phyloP scores from a whole-genome alignment of 2,888 invertebrate species.

The Drosophila siamana region DNA sequence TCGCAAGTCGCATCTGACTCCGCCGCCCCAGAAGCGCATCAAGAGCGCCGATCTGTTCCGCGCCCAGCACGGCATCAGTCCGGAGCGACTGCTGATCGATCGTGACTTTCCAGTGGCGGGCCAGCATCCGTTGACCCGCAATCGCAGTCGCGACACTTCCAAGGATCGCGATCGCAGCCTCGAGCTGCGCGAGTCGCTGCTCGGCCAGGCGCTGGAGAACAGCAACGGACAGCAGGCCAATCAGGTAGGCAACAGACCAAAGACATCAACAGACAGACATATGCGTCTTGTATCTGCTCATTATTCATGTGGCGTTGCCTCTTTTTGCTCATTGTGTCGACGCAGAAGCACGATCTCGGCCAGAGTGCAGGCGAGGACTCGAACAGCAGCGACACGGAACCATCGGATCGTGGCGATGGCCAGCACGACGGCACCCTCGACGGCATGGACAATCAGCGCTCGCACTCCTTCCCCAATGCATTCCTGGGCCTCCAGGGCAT shows the following conservation, averaged over 20 bases:
- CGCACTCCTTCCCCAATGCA: slow-evolving; percentile 92
- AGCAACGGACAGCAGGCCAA: slow-evolving; percentile 87
- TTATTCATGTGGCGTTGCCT: too few relatives aligned
- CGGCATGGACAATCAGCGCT: slow-evolving; percentile 89
- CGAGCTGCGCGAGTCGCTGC: slow-evolving; percentile 90
- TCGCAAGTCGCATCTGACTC: slow-evolving; percentile 86
- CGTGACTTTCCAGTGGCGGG: slow-evolving; percentile 84
- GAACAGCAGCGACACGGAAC: slow-evolving; percentile 92
- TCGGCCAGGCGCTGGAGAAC: slow-evolving; percentile 91
- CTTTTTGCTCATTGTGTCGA: too few relatives aligned
- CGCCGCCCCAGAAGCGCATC: slow-evolving; percentile 90
- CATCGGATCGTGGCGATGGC: slow-evolving; percentile 89
- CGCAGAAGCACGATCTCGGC: slow-evolving; percentile 87
- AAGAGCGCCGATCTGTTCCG: slow-evolving; percentile 90
- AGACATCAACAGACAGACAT: too few relatives aligned
- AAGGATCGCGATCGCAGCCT: slow-evolving; percentile 87
- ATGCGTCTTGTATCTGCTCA: too few relatives aligned
- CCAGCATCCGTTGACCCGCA: slow-evolving; percentile 84
- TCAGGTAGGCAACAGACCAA: too few relatives aligned
- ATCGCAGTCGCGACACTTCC: slow-evolving; percentile 81
- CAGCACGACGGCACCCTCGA: slow-evolving; percentile 88
- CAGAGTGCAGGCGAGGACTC: slow-evolving; percentile 93
- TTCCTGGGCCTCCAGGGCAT: slow-evolving; percentile 92
- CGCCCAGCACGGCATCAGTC: slow-evolving; percentile 87
- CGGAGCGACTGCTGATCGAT: slow-evolving; percentile 85